These are phyloP conservation scores for Thalpophila matura DNA, from an alignment of 2,888 invertebrate genomes.

Conservation along the genomic window DNA sequence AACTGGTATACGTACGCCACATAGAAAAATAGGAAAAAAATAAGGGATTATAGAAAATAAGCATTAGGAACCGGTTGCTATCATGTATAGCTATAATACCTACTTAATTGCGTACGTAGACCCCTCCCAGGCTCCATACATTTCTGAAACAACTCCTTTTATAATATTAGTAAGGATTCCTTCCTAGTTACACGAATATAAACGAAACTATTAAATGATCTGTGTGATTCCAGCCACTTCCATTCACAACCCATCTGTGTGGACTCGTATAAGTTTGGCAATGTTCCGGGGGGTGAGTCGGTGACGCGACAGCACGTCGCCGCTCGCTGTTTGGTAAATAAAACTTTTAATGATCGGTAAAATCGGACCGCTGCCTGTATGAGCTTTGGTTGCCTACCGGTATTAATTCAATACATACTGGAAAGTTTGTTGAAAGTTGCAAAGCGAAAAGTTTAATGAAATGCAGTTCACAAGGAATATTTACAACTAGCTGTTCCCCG, in stretches of 20 bases:
- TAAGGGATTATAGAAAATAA: too few relatives aligned
- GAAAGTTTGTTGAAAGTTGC: constrained; percentile 20
- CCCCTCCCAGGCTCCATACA: too few relatives aligned
- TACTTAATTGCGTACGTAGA: too few relatives aligned
- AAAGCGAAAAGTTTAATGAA: constrained; percentile 8
- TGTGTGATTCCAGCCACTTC: constrained; percentile 8
- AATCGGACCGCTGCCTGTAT: constrained; percentile 26
- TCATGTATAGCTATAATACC: too few relatives aligned
- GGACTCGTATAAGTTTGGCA: constrained; percentile 58
- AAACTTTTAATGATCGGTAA: constrained; percentile 64
- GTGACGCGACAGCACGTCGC: constrained; percentile 58
- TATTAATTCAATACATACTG: constrained; percentile 30
- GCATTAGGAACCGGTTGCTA: too few relatives aligned
- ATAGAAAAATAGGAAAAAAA: too few relatives aligned
- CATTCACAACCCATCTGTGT: constrained; percentile 5
- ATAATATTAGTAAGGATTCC: too few relatives aligned
- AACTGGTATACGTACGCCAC: too few relatives aligned
- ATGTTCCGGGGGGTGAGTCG: constrained; percentile 63
- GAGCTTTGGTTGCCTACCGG: constrained; percentile 23
- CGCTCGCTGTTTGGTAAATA: constrained; percentile 60
- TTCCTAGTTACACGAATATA: too few relatives aligned
- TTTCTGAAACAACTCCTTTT: too few relatives aligned
- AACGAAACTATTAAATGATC: not conserved
- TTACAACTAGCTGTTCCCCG: too few relatives aligned
- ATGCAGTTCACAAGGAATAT: not conserved